Percentiles rank a stretch among this genome's conserved stretches.
Evolutionary conservation across 2,113 vertebrate genomes (phyloP).

Genomic region (Andinoacara biseriatus): DNA sequence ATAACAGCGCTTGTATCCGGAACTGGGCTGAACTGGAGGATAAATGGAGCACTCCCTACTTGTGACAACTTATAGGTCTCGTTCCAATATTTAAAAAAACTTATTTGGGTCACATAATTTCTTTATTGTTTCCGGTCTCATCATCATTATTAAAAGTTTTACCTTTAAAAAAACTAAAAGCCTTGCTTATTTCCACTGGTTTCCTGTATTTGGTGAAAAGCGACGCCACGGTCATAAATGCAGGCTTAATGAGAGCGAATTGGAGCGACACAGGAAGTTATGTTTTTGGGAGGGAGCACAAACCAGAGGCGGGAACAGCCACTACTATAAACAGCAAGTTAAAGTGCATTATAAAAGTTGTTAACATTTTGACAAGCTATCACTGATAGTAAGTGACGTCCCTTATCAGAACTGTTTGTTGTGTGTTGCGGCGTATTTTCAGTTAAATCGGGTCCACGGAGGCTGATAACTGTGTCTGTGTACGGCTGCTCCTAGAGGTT

Average conservation of each 20-base stretch:
- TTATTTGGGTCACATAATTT: background rate
- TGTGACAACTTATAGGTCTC: background rate
- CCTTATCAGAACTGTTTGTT: background rate
- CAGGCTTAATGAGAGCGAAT: background rate
- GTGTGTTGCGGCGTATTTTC: background rate
- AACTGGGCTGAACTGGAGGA: background rate
- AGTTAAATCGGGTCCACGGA: background rate
- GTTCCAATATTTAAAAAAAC: constrained; percentile 17
- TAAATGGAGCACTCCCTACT: constrained; percentile 32
- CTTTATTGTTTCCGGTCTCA: fast-evolving
- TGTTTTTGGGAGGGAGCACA: background rate
- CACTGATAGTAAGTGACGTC: constrained; percentile 41
- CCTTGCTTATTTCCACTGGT: fast-evolving
- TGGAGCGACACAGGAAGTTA: constrained; percentile 47
- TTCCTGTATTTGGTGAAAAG: background rate
- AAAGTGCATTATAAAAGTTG: background rate
- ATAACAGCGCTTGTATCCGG: background rate
- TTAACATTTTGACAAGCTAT: constrained; percentile 1
- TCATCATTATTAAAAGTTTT: background rate
- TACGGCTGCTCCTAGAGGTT: background rate
- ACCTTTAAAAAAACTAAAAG: fast-evolving
- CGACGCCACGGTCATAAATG: background rate
- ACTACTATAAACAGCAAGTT: background rate
- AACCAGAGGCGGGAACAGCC: constrained; percentile 46
- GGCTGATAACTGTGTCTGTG: background rate